A percentile compares a stretch with the other conserved stretches of the same genome.
Conservation (phyloP, 2,797 vertebrate genomes). For the Hypotaenidia philippensis region DNA sequence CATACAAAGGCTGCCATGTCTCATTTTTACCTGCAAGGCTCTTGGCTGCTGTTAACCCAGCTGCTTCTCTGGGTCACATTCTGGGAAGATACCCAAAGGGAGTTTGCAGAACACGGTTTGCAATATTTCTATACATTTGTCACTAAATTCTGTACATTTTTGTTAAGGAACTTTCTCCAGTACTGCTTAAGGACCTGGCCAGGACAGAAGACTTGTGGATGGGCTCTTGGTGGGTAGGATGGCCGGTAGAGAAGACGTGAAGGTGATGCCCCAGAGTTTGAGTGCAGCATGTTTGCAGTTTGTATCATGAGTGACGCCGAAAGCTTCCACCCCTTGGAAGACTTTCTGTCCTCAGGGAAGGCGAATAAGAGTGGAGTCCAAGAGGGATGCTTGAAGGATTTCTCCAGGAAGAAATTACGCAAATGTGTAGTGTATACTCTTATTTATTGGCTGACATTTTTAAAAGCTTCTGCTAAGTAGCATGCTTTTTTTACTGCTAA, state of each 20-base stretch:
- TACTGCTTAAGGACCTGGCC: background rate
- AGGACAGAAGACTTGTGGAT: background rate
- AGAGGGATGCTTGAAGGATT: background rate
- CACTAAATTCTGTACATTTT: background rate
- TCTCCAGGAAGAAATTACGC: background rate
- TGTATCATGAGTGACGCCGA: background rate
- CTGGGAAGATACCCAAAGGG: background rate
- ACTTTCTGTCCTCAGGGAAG: background rate
- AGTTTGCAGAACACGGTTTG: background rate
- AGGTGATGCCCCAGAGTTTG: background rate
- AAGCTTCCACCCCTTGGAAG: background rate
- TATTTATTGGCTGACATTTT: background rate
- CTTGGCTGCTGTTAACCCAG: background rate
- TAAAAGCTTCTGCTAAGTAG: background rate
- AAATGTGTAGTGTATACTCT: background rate
- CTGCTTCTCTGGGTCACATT: background rate
- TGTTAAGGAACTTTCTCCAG: background rate
- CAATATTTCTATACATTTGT: background rate
- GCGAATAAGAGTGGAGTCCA: background rate
- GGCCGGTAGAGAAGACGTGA: background rate
- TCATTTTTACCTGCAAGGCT: background rate
- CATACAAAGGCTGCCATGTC: background rate
- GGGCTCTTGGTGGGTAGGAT: fast-evolving
- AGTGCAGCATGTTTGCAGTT: background rate
- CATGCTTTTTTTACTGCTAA: background rate